These are phyloP conservation scores for Caenorhabditis angaria DNA, from an alignment of 2,888 invertebrate species.

Conservation along the genomic window DNA sequence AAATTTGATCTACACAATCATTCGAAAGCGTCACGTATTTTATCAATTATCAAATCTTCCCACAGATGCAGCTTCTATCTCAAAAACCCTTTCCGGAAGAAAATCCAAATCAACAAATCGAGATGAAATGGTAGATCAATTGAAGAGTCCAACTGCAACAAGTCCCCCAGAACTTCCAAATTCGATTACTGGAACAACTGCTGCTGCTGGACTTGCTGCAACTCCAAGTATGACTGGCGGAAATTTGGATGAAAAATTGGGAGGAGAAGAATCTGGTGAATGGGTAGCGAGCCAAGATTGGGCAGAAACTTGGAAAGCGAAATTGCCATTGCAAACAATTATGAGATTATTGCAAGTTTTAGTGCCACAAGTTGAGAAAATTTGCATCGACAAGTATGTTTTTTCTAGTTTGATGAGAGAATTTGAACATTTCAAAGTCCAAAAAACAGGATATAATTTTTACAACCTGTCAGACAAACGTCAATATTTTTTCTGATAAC, in stretches of 20 bases:
- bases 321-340: slow-evolving; percentile 96
- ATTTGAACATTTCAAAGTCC: no score
- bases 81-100: slow-evolving; percentile 78
- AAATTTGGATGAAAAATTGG: slow-evolving; percentile 42
- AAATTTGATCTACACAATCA: slow-evolving; percentile 97
- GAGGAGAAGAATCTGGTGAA: slow-evolving; percentile 33
- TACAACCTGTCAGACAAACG: background rate
- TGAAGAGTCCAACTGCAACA: slow-evolving; percentile 56
- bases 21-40: slow-evolving; percentile 96
- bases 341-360: slow-evolving; percentile 97
- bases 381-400: slow-evolving; percentile 95
- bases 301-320: slow-evolving; percentile 93
- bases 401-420: background rate
- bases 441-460: no score
- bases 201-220: slow-evolving; percentile 80
- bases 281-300: slow-evolving; percentile 96
- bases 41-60: slow-evolving; percentile 96
- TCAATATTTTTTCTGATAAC: no score
- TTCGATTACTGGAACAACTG: slow-evolving; percentile 12
- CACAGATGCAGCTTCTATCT: slow-evolving; percentile 88
- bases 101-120: slow-evolving; percentile 61
- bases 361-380: slow-evolving; percentile 99
- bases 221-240: slow-evolving; percentile 90
- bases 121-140: slow-evolving; percentile 58
- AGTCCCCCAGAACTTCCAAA: slow-evolving; percentile 37